A percentile compares a stretch with the other conserved stretches of the same genome.
Evolutionary conservation across 2,797 vertebrate genomes (phyloP).

Genomic region (Spatula versicolor): DNA sequence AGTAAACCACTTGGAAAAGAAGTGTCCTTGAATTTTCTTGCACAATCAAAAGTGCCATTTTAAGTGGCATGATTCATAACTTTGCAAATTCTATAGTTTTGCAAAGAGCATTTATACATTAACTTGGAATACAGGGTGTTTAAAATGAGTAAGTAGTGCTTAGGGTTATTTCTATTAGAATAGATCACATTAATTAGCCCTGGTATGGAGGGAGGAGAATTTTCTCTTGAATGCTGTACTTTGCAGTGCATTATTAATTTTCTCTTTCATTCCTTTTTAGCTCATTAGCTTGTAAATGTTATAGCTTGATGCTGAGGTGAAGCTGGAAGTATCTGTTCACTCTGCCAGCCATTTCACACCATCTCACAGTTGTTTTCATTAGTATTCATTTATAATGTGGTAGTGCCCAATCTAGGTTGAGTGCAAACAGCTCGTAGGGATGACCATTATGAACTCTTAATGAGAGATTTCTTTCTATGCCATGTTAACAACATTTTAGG

Average conservation of each 20-base stretch:
- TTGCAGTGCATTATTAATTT: slow-evolving; percentile 45
- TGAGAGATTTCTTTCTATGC: background rate
- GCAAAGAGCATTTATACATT: slow-evolving; percentile 5
- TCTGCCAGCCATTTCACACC: slow-evolving; percentile 1
- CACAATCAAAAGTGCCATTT: background rate
- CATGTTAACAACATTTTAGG: background rate
- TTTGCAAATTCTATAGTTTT: slow-evolving; percentile 28
- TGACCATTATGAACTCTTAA: background rate
- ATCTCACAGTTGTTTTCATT: background rate
- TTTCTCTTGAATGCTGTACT: slow-evolving; percentile 20
- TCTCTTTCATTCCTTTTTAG: slow-evolving; percentile 22
- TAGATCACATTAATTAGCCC: slow-evolving; percentile 49
- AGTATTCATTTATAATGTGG: background rate
- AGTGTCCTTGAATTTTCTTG: slow-evolving; percentile 30
- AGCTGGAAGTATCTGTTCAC: background rate
- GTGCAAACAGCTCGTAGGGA: background rate
- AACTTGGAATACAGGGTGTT: slow-evolving; percentile 9
- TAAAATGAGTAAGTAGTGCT: slow-evolving; percentile 46
- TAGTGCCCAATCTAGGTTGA: background rate
- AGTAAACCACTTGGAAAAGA: slow-evolving; percentile 37
- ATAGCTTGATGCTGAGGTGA: background rate
- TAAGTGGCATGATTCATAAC: slow-evolving; percentile 54
- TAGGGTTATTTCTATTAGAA: slow-evolving; percentile 49
- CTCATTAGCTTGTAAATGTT: slow-evolving; percentile 55
- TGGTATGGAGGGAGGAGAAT: slow-evolving; percentile 7